Evolutionary conservation across 2,797 vertebrate species (phyloP).

Genomic region (Antennarius maculatus): DNA sequence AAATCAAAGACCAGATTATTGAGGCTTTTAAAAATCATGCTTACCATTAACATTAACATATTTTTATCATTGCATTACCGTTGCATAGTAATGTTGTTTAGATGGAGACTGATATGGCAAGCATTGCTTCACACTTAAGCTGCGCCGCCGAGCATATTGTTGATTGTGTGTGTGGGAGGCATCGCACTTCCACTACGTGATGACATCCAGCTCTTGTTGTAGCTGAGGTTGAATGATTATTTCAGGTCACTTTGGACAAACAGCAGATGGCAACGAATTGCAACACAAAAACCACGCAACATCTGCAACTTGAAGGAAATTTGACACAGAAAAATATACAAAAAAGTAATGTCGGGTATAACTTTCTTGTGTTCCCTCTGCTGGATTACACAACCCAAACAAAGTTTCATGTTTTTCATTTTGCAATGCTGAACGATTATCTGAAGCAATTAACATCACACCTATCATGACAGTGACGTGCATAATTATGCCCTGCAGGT

Average conservation of each 20-base stretch:
- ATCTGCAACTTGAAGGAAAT: neutral
- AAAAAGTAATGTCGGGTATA: too few species aligned
- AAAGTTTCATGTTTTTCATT: too few species aligned
- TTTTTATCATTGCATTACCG: neutral
- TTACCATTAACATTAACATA: neutral
- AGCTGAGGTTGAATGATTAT: neutral
- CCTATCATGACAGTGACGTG: too few species aligned
- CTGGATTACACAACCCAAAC: too few species aligned
- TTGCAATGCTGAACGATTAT: too few species aligned
- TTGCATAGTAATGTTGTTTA: neutral
- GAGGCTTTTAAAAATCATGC: neutral
- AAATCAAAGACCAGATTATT: neutral
- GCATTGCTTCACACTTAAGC: neutral
- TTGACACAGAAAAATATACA: too few species aligned
- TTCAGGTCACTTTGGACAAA: neutral
- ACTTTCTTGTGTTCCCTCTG: too few species aligned
- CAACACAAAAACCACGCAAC: neutral
- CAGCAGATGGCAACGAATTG: neutral
- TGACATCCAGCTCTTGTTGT: neutral
- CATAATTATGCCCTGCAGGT: too few species aligned
- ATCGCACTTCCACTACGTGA: slow-evolving; percentile 1
- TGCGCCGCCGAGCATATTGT: neutral
- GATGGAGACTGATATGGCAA: neutral
- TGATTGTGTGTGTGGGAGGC: slow-evolving; percentile 7
- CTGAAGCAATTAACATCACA: too few species aligned